These are phyloP conservation scores for Lacanobia oleracea DNA, from an alignment of 2,888 invertebrate genomes.

Conservation along the genomic window DNA sequence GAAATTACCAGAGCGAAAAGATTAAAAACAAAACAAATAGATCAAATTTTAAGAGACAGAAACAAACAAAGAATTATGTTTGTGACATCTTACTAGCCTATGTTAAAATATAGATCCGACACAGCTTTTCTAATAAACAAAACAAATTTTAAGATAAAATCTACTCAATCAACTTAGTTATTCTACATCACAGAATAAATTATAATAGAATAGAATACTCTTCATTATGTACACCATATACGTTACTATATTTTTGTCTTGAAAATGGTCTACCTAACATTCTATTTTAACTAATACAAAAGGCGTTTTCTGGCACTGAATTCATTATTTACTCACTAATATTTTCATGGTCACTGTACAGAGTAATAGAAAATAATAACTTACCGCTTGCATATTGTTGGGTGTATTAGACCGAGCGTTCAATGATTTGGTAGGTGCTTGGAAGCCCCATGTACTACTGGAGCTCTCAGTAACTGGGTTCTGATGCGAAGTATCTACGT, in stretches of 20 bases:
- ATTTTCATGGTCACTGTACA: conserved; percentile 54
- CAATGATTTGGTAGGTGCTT: conserved; percentile 78
- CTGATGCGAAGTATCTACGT: conserved; percentile 79
- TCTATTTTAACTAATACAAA: conserved; percentile 11
- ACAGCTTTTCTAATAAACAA: not conserved
- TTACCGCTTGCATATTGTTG: conserved; percentile 83
- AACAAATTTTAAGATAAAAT: no score
- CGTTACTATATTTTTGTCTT: no score
- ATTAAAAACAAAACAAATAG: not conserved
- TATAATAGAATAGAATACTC: no score
- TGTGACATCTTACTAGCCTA: not conserved
- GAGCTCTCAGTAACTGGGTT: conserved; percentile 76
- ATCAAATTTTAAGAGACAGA: not conserved
- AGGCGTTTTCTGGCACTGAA: conserved; percentile 4
- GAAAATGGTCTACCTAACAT: not conserved
- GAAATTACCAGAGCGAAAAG: conserved; percentile 55
- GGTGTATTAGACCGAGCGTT: conserved; percentile 75
- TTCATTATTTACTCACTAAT: conserved; percentile 37
- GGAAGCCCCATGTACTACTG: conserved; percentile 82
- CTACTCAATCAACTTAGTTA: no score
- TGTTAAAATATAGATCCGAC: not conserved
- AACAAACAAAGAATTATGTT: not conserved
- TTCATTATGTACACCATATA: no score
- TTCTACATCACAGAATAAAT: not conserved
- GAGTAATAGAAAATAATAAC: not conserved